Percentiles rank a stretch among this genome's conserved stretches.
Conservation (phyloP, 2,113 vertebrate genomes). For the Ammodytes marinus region DNA sequence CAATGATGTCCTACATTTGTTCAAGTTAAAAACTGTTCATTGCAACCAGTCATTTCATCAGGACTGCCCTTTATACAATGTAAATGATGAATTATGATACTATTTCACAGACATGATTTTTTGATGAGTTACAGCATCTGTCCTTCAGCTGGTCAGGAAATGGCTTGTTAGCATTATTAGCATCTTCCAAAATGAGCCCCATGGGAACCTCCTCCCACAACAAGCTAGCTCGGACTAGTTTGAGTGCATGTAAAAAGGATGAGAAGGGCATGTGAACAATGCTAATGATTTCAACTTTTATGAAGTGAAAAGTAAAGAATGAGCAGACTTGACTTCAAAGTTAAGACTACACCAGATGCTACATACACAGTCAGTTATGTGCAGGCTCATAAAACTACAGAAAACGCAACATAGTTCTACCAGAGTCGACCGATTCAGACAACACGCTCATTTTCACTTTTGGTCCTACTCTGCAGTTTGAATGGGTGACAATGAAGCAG, state of each 20-base stretch:
- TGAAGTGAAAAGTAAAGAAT: not conserved
- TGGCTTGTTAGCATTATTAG: slow-evolving; percentile 36
- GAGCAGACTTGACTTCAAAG: not conserved
- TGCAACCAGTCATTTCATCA: not conserved
- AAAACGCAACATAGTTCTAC: slow-evolving; percentile 15
- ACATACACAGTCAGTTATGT: not conserved
- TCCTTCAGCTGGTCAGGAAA: slow-evolving; percentile 47
- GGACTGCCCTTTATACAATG: not conserved
- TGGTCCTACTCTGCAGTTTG: slow-evolving; percentile 74
- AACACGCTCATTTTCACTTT: slow-evolving; percentile 63
- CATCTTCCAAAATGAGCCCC: slow-evolving; percentile 2
- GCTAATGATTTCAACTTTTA: slow-evolving; percentile 2
- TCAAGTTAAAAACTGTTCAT: not conserved
- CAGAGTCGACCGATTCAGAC: slow-evolving; percentile 41
- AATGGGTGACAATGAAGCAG: slow-evolving; percentile 69
- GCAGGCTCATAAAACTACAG: slow-evolving; percentile 17
- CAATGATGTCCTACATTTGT: not conserved
- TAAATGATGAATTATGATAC: slow-evolving; percentile 20
- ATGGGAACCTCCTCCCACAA: slow-evolving; percentile 15
- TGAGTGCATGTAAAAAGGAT: not conserved
- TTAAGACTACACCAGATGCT: not conserved
- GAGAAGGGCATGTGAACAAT: not conserved
- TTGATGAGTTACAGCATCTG: slow-evolving; percentile 21
- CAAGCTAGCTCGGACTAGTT: slow-evolving; percentile 13
- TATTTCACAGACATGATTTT: too few relatives aligned